Conservation (phyloP, 2,113 vertebrate species). For the Rynchops niger region DNA sequence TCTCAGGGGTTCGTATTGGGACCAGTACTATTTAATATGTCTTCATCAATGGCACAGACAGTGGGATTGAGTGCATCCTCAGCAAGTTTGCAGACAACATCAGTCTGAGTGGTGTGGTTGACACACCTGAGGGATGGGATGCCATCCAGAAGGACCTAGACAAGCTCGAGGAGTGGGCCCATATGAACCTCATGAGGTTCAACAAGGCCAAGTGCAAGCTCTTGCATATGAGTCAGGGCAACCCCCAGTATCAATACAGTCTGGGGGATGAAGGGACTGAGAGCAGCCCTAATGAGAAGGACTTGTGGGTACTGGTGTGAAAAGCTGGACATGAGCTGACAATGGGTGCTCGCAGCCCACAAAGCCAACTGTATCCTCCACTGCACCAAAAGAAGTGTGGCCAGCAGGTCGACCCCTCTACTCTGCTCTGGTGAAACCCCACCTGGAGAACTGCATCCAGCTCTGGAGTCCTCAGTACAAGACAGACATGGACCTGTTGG, state of each 20-base stretch:
- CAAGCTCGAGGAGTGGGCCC: background rate
- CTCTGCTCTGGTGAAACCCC: background rate
- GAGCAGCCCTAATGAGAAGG: background rate
- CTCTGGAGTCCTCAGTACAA: background rate
- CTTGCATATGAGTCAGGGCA: rapidly evolving
- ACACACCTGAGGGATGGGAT: background rate
- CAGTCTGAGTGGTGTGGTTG: background rate
- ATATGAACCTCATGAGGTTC: background rate
- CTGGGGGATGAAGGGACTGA: background rate
- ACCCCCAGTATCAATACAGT: rapidly evolving
- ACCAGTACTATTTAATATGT: background rate
- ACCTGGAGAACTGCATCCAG: rapidly evolving
- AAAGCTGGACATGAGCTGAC: background rate
- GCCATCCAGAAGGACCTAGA: background rate
- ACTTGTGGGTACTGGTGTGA: background rate
- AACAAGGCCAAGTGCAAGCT: background rate
- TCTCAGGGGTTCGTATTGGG: background rate
- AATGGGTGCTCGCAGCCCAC: background rate
- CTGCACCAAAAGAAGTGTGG: rapidly evolving
- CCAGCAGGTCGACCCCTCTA: background rate
- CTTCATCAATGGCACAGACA: background rate
- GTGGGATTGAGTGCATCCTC: background rate
- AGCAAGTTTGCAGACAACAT: background rate
- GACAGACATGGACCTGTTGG: background rate
- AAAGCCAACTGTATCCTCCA: rapidly evolving